Conservation (phyloP, 2,113 vertebrate genomes). For the Chaenocephalus aceratus region DNA sequence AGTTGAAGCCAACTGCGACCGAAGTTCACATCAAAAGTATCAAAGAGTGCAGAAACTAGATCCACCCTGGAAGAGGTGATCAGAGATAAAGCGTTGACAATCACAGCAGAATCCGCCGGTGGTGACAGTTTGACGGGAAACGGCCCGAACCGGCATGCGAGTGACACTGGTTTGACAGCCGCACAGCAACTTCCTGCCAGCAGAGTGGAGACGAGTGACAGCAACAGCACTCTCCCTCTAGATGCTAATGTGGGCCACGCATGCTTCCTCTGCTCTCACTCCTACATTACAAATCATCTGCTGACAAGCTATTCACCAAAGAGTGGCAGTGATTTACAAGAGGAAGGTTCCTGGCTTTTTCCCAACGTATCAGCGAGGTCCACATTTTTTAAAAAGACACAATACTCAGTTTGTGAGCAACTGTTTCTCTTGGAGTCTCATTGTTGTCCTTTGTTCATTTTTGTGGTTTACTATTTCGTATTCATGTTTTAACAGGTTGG, state of each 20-base stretch:
- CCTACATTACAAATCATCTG: slow-evolving; percentile 18
- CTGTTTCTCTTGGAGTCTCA: neutral
- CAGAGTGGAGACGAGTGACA: slow-evolving; percentile 44
- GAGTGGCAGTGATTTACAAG: slow-evolving; percentile 35
- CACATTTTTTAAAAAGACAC: neutral
- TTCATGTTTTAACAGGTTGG: neutral
- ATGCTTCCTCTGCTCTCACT: slow-evolving; percentile 5
- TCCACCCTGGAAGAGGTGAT: slow-evolving; percentile 37
- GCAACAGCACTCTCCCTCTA: slow-evolving; percentile 16
- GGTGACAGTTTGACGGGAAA: slow-evolving; percentile 62
- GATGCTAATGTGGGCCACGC: slow-evolving; percentile 42
- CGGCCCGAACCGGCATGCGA: slow-evolving; percentile 19
- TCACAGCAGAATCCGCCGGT: neutral
- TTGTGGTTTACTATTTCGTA: neutral
- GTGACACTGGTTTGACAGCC: slow-evolving; percentile 53
- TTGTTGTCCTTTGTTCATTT: neutral
- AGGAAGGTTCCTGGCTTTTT: neutral
- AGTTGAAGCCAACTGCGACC: slow-evolving; percentile 3
- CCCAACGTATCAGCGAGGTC: neutral
- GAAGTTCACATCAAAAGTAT: slow-evolving; percentile 17
- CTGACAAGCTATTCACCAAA: slow-evolving; percentile 8
- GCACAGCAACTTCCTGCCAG: slow-evolving; percentile 49
- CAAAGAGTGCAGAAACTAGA: neutral
- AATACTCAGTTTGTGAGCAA: neutral
- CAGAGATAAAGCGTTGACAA: slow-evolving; percentile 19